These are phyloP conservation scores for Meloe dianella DNA, from an alignment of 2,888 invertebrate genomes.

Conservation along the genomic window DNA sequence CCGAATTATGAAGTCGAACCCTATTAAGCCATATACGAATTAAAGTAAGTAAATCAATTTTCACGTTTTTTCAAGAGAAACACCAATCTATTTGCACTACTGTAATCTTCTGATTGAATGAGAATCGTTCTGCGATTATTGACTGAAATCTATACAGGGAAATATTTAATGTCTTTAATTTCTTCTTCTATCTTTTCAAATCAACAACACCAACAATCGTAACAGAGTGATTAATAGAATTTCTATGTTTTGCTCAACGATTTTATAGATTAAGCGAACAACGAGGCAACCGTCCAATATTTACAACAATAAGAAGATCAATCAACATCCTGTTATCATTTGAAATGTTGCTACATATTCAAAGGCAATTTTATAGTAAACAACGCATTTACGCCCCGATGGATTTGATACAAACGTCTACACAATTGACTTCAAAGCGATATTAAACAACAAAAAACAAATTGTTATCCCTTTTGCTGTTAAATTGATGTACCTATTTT, in stretches of 20 bases:
- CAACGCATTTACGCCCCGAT: not conserved
- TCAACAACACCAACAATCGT: not conserved
- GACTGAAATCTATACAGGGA: slow-evolving; percentile 9
- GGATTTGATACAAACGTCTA: not conserved
- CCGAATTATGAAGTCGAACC: not conserved
- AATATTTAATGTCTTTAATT: not conserved
- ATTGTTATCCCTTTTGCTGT: slow-evolving; percentile 1
- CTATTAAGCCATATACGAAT: not conserved
- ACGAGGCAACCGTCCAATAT: slow-evolving; percentile 12
- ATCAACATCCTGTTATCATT: not conserved
- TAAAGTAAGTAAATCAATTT: not conserved
- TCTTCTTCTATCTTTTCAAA: not conserved
- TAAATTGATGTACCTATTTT: slow-evolving; percentile 10
- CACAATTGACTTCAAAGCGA: not conserved
- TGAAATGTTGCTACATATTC: no score
- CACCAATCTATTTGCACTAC: not conserved
- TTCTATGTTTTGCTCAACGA: slow-evolving; percentile 9
- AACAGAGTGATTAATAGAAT: no score
- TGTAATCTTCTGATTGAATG: not conserved
- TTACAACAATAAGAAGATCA: not conserved
- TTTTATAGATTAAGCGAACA: not conserved
- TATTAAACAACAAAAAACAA: not conserved
- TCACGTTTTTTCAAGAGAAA: not conserved
- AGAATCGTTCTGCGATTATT: not conserved
- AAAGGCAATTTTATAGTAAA: not conserved